phyloP scores from a whole-genome alignment of 2,888 invertebrate genomes.

The Drosophila mimica region DNA sequence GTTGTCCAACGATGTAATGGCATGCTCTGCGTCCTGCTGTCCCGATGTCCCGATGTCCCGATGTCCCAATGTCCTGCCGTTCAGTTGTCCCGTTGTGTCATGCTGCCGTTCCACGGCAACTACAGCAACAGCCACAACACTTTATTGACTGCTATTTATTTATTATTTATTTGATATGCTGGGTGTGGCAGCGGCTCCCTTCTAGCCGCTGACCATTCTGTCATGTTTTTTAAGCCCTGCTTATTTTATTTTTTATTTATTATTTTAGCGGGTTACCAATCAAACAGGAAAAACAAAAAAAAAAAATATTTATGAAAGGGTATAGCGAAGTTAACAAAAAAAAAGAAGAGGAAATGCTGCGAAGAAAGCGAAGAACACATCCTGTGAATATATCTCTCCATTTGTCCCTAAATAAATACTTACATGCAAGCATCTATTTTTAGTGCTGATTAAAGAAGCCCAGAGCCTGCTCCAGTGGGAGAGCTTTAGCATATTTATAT shows the following conservation, averaged over 20 bases:
- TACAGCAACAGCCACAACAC: conserved; percentile 28
- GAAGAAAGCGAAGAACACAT: not conserved
- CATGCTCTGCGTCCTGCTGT: not conserved
- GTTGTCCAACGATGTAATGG: conserved; percentile 35
- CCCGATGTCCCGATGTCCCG: not conserved
- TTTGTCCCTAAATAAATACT: not conserved
- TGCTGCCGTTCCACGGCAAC: conserved; percentile 12
- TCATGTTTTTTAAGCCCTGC: conserved; percentile 23
- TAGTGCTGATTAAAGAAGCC: not conserved
- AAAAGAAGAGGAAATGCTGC: not conserved
- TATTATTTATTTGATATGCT: conserved; percentile 68
- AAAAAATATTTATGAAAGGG: not conserved
- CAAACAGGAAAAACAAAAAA: conserved; percentile 1
- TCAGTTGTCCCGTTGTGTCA: conserved; percentile 5
- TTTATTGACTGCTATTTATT: conserved; percentile 67
- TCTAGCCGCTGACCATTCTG: conserved; percentile 3
- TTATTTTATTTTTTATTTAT: conserved; percentile 24
- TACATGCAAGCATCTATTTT: not conserved
- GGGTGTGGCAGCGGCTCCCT: conserved; percentile 24
- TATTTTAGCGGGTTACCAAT: conserved; percentile 12
- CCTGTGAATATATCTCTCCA: conserved; percentile 1
- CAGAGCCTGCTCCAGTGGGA: not conserved
- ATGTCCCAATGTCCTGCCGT: not conserved
- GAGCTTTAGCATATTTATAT: not conserved
- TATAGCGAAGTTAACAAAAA: not conserved